Percentiles rank a stretch among this genome's conserved stretches.
Conservation (phyloP, 2,888 invertebrate genomes). For the Ariolimax columbianus region DNA sequence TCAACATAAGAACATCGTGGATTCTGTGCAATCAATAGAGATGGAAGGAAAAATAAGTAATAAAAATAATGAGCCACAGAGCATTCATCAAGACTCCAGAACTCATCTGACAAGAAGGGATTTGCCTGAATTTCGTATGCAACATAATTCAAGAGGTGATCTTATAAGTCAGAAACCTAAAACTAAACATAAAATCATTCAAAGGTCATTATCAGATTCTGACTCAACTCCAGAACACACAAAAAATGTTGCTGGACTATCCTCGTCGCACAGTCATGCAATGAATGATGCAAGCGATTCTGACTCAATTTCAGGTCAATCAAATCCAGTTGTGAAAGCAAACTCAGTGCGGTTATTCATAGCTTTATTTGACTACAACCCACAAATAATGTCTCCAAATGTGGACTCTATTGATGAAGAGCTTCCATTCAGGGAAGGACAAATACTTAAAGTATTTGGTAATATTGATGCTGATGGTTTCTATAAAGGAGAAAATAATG, state of each 20-base stretch:
- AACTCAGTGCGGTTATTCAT: conserved; percentile 83
- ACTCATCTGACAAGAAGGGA: not conserved
- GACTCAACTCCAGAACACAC: not conserved
- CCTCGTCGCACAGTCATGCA: conserved; percentile 53
- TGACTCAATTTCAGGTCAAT: conserved; percentile 74
- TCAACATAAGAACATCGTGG: not conserved
- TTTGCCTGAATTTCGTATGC: not conserved
- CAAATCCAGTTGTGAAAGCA: conserved; percentile 70
- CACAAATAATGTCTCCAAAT: conserved; percentile 98
- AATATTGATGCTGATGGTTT: conserved; percentile 99
- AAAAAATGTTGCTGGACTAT: not conserved
- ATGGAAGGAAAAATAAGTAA: not conserved
- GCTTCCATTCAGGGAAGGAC: conserved; percentile 97
- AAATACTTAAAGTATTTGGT: conserved; percentile 97
- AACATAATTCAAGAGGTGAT: not conserved
- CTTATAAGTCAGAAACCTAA: not conserved
- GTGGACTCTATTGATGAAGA: conserved; percentile 98
- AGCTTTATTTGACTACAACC: conserved; percentile 98
- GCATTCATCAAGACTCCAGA: too few species aligned
- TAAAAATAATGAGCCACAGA: not conserved
- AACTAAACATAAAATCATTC: not conserved
- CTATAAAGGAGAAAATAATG: conserved; percentile 92
- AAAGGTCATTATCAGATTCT: not conserved
- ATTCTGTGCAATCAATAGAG: not conserved
- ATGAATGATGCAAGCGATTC: conserved; percentile 72